phyloP scores from a whole-genome alignment of 2,797 vertebrate genomes.

The Phrynocephalus forsythii region DNA sequence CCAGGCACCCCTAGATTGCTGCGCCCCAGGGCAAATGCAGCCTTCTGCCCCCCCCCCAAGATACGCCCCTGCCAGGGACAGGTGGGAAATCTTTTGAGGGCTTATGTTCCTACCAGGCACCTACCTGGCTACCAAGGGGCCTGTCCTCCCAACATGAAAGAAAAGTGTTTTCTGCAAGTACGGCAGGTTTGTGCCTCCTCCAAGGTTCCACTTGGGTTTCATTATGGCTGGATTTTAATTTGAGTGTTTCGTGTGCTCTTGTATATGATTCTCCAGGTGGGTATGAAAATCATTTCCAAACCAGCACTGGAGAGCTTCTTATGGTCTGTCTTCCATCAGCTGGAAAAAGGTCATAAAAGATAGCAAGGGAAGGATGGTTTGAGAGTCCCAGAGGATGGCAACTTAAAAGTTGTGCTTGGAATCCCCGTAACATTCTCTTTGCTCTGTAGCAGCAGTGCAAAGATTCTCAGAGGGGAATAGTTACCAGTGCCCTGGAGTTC shows the following conservation, averaged over 20 bases:
- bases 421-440: too few relatives aligned
- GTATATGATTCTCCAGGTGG: conserved; percentile 33
- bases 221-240: conserved; percentile 62
- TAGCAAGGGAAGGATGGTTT: not conserved
- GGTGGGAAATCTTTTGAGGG: conserved; percentile 50
- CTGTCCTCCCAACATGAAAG: conserved; percentile 23
- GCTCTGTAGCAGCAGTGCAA: too few relatives aligned
- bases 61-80: conserved; percentile 31
- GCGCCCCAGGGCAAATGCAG: too few relatives aligned
- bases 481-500: too few relatives aligned
- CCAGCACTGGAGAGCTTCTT: conserved; percentile 23
- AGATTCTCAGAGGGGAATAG: too few relatives aligned
- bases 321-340: not conserved
- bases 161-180: conserved; percentile 40
- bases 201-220: conserved; percentile 14
- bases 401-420: not conserved
- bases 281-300: conserved; percentile 47
- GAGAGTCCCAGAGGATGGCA: not conserved
- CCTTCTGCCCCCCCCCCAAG: too few relatives aligned
- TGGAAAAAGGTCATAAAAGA: not conserved
- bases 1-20: too few relatives aligned
- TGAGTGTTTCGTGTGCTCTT: conserved; percentile 37
- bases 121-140: conserved; percentile 21
- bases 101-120: conserved; percentile 47
- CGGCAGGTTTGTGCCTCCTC: conserved; percentile 18